Conservation (phyloP, 2,113 vertebrate species). For the Ciconia stormi region DNA sequence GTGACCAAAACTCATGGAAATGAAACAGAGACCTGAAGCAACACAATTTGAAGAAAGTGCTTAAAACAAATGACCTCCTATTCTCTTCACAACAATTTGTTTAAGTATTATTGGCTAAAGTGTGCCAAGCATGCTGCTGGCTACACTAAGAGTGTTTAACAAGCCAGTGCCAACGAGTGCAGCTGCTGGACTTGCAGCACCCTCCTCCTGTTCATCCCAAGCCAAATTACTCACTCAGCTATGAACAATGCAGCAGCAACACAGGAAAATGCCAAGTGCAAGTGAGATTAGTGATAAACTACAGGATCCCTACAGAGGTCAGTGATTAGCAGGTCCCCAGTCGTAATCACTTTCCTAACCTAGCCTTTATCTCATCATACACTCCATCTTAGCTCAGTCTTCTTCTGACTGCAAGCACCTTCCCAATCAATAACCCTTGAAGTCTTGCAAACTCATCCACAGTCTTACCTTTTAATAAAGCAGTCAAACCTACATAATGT, state of each 20-base stretch:
- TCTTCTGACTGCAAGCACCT: conserved; percentile 28
- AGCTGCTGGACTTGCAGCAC: conserved; percentile 79
- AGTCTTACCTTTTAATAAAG: background rate
- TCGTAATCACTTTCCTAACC: conserved; percentile 62
- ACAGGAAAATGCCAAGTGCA: conserved; percentile 69
- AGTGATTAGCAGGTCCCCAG: conserved; percentile 74
- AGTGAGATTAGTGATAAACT: conserved; percentile 76
- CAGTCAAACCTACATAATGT: background rate
- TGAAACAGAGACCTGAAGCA: background rate
- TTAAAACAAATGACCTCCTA: conserved; percentile 46
- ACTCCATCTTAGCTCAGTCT: conserved; percentile 47
- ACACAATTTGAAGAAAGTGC: background rate
- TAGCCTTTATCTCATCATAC: conserved; percentile 67
- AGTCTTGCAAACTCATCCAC: background rate
- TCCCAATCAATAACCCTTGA: conserved; percentile 62
- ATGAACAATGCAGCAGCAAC: conserved; percentile 67
- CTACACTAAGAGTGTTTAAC: conserved; percentile 69
- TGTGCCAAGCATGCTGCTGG: conserved; percentile 75
- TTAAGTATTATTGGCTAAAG: conserved; percentile 70
- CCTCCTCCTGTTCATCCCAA: conserved; percentile 63
- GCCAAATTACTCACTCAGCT: conserved; percentile 76
- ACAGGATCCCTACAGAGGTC: conserved; percentile 74
- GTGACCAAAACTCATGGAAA: background rate
- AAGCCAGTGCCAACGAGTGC: conserved; percentile 77
- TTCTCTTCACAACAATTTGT: conserved; percentile 73